Evolutionary conservation across 2,113 vertebrate genomes (phyloP), one percentile per base, ranked within the genome.

Genomic region (Cryptomyrus ogoouensis): DNA sequence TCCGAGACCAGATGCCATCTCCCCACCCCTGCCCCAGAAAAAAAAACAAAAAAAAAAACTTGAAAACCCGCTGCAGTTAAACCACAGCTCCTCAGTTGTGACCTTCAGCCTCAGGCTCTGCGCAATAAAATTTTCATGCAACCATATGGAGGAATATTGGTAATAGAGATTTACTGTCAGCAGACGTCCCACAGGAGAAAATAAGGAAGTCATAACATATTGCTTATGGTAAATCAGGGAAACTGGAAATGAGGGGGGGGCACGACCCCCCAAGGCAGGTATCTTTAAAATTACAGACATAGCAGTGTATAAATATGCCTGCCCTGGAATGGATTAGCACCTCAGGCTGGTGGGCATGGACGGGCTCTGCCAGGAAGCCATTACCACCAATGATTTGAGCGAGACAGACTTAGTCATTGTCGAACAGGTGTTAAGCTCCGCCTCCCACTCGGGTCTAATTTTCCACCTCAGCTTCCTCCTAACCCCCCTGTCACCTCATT

Each of bases 131-230:
- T 98, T 97, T 98, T 98, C 96, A 98, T 98, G 97, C 96, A 96
- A 97, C 97, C 98, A 98, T 98, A 99, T 98, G 98, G 97, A 98
- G 96, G 97, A 97, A 97, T 97, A 98, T 97, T 96, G 93, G 97
- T 98, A 97, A 97, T 97, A 97, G 97, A 98, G 98, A 98, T 98
- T 98, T 98, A 99, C 97, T 98, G 97, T 97, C 95, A 96, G 95
- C 94, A 96, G 95, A 95, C 94, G 94, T 96, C 96, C 97, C 97
- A 96, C 94, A 96, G 96, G 96, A 97, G 96, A 96, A 97, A 97
- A 97, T 97, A 97, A 97, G 96, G 97, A 96, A 97, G 96, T 95
- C 96, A 96, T 97, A 97, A 97, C 96, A 97, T 97, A 97, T 97
- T 98, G 97, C 95, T 91, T 97, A 96, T 95, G 96, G 96, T 97